A percentile compares a stretch with the other conserved stretches of the same genome.
phyloP scores from a whole-genome alignment of 2,888 invertebrate species.

The Apodemia zela region DNA sequence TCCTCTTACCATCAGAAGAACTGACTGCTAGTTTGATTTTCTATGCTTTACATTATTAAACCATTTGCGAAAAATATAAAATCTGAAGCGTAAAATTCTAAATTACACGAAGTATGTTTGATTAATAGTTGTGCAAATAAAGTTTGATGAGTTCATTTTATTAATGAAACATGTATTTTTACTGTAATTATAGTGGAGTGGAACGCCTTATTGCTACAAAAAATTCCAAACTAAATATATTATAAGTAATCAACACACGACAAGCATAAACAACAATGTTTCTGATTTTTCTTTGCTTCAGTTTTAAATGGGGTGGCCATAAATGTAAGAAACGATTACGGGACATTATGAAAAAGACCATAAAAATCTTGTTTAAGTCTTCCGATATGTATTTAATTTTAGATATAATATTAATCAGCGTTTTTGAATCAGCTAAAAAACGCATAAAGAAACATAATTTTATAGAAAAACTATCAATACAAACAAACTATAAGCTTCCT shows the following conservation, averaged over 20 bases:
- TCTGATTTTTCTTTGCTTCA: slow-evolving; percentile 10
- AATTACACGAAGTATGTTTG: neutral
- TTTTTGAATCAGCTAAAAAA: too few relatives aligned
- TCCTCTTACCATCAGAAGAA: too few relatives aligned
- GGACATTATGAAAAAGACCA: neutral
- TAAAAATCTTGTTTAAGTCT: neutral
- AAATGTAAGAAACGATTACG: slow-evolving; percentile 18
- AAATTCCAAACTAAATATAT: slow-evolving; percentile 3
- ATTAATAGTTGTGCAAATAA: neutral
- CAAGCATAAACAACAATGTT: slow-evolving; percentile 7
- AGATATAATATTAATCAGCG: too few relatives aligned
- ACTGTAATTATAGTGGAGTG: neutral
- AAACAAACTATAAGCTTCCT: too few relatives aligned
- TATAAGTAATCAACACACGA: slow-evolving; percentile 8
- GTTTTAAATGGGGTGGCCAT: slow-evolving; percentile 18
- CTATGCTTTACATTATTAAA: too few relatives aligned
- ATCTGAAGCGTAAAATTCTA: neutral
- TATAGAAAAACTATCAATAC: too few relatives aligned
- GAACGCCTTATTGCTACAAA: slow-evolving; percentile 7
- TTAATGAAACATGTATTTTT: slow-evolving; percentile 8
- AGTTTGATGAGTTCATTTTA: slow-evolving; percentile 5
- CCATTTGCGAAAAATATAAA: neutral
- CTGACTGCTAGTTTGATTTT: too few relatives aligned
- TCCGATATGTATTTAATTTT: too few relatives aligned
- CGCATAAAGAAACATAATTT: too few relatives aligned